These are phyloP conservation scores for Drosophila simulans DNA, from an alignment of 1,140 invertebrate species.

Conservation along the genomic window DNA sequence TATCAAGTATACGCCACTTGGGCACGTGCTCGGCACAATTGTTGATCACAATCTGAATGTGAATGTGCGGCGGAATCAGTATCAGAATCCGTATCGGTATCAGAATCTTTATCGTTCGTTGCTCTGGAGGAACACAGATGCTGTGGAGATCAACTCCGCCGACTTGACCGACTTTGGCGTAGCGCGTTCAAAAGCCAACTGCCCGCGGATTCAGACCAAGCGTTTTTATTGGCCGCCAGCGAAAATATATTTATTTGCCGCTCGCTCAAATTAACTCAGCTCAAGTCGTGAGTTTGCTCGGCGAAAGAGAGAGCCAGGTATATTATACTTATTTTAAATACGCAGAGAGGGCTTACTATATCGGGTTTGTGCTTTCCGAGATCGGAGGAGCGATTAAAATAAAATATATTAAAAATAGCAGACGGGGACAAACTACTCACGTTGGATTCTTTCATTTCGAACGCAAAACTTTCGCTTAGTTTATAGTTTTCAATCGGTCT, in stretches of 20 bases:
- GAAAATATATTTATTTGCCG: slow-evolving; percentile 41
- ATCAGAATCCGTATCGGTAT: neutral
- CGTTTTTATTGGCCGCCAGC: slow-evolving; percentile 64
- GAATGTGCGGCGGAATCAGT: too few species aligned
- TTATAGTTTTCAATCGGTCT: neutral
- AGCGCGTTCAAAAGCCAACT: slow-evolving; percentile 64
- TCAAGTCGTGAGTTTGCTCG: slow-evolving; percentile 38
- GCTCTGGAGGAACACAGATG: slow-evolving; percentile 17
- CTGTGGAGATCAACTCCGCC: slow-evolving; percentile 13
- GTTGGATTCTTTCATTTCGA: slow-evolving; percentile 5
- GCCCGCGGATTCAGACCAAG: slow-evolving; percentile 30
- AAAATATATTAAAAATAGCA: slow-evolving; percentile 13
- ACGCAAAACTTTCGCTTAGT: slow-evolving; percentile 9
- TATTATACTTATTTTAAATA: neutral
- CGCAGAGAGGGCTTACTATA: slow-evolving; percentile 1
- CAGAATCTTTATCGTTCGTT: slow-evolving; percentile 42
- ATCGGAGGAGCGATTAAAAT: slow-evolving; percentile 13
- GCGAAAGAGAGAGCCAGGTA: slow-evolving; percentile 2
- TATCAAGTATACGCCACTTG: slow-evolving; percentile 44
- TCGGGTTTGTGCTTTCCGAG: slow-evolving; percentile 13
- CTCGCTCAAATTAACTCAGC: slow-evolving; percentile 56
- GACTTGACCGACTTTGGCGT: slow-evolving; percentile 46
- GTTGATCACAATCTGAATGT: slow-evolving; percentile 1
- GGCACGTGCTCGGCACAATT: slow-evolving; percentile 52
- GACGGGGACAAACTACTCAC: slow-evolving; percentile 13